Conservation (phyloP, 2,113 vertebrate genomes). For the Ceyx melanurus region DNA sequence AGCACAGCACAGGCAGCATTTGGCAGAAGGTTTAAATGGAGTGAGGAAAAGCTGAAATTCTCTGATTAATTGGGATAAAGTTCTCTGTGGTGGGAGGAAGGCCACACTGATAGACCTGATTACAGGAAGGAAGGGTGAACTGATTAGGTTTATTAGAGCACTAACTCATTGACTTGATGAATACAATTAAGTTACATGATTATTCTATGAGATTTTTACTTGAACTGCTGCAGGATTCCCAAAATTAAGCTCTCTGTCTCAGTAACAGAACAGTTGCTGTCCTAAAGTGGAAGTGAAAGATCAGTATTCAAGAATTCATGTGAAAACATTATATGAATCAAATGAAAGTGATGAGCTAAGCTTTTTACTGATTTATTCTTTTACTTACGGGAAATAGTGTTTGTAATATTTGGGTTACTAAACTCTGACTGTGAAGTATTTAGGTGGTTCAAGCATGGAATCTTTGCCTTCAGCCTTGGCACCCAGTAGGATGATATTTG, state of each 20-base stretch:
- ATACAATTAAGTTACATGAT: background rate
- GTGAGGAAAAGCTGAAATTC: background rate
- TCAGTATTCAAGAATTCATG: background rate
- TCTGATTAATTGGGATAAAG: background rate
- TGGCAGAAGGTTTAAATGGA: background rate
- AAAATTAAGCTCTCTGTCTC: background rate
- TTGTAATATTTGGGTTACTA: background rate
- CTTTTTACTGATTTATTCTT: background rate
- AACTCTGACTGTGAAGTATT: background rate
- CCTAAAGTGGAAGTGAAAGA: background rate
- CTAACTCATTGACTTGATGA: background rate
- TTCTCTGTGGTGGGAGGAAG: background rate
- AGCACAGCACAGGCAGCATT: fast-evolving
- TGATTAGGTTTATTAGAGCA: background rate
- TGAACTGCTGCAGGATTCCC: background rate
- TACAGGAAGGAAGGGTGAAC: background rate
- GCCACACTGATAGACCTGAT: background rate
- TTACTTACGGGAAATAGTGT: background rate
- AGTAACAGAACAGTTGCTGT: background rate
- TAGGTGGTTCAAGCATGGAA: background rate
- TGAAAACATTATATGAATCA: background rate
- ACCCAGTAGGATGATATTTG: background rate
- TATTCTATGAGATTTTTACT: background rate
- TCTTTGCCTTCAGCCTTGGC: background rate
- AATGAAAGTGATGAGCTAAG: background rate